Base-by-base conservation (phyloP, 2,888 invertebrate species). In the Capitulum mitella region DNA sequence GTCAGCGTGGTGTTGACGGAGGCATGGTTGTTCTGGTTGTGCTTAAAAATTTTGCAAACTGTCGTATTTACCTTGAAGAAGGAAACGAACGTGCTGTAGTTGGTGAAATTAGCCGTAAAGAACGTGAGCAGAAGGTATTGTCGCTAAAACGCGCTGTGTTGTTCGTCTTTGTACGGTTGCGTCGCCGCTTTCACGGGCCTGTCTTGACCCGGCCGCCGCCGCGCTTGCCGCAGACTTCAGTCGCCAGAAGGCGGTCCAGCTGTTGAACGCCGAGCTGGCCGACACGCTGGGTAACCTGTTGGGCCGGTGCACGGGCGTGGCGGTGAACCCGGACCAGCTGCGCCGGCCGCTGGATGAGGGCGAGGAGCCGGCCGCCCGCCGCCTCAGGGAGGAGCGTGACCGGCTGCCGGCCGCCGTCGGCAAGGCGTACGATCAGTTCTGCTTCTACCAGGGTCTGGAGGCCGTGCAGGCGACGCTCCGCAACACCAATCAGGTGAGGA, bases 281-380 rank as follows among this genome's bases (percentile, higher is more conserved):
- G 94, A 97, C 85, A 94, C 93, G 0, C 86, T 97, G 32, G 98
- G 97, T 40, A 98, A 98, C 89, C 89, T 98, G 78, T 88, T 94
- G 80, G 92, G 90, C 79, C 90, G 98, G 32, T 93, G 92, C 84
- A 91, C 92, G 82, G 92, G 93, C 32, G 87, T 87, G 80, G 87
- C 90, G 8, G 87, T 98, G 78, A 98, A 98, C 89, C 92, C 92
- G n/a, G 86, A 88, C 19, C 91, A 90, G 84, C 88, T 90, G 84
- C 91, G 92, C 86, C 94, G 95, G 0, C 83, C 87, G 54, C 84
- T 88, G 74, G 74, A 70, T 74, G 54, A 32, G 12, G 70, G 77
- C 10, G 79, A 77, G n/a, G n/a, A 19, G 22, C 80, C 37, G 37
- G 79, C 22, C 32, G 70, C 22, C 51, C 78, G 26, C 61, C 79